Base-by-base conservation (phyloP, 2,888 invertebrate species). In the Acronicta alni region DNA sequence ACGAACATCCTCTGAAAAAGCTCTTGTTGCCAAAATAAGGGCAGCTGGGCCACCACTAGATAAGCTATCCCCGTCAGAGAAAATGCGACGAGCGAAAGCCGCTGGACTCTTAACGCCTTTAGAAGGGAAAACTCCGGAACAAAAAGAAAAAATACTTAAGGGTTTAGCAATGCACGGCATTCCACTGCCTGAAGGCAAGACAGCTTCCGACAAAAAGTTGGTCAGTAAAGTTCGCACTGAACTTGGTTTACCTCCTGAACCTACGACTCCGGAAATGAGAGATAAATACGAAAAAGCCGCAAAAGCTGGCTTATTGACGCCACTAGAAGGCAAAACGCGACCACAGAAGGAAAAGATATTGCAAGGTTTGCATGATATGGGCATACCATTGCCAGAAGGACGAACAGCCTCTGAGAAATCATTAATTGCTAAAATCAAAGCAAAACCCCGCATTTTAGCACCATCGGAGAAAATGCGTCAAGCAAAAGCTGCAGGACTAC, bases 111-210 rank as follows among this genome's bases (percentile, higher is more conserved):
- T 81, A 4, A 79, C 73, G 0, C 75, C 74, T 6, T 44, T 81
- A 5, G 52, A 68, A 52, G 77, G 75, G 0, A 81, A 82, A 61
- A 49, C 79, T 3, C 64, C 71, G 0, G 52, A 53, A 17, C 63
- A 81, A 48, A 80, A 80, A 57, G 75, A 80, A 52, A 75, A 71
- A 12, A 74, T 81, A 5, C 26, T 80, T 0, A 76, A 15, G 56
- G 74, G 65, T 0, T 51, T 81, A 42, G 78, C 68, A 1, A 58
- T 49, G 35, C 44, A 57, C 10, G 80, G 80, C 0, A 48, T 83
- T 2, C 78, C 80, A 0, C 30, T 83, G 2, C 81, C 82, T 0
- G 76, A 76, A 35, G 78, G 57, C 0, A 73, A 78, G 63, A 73
- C 75, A 2, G 12, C 69, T 3, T 81, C 82, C 0, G 81, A 84